Evolutionary conservation across 2,888 invertebrate genomes (phyloP), one percentile per base, ranked within the genome.

Genomic region (Drosophila testacea): DNA sequence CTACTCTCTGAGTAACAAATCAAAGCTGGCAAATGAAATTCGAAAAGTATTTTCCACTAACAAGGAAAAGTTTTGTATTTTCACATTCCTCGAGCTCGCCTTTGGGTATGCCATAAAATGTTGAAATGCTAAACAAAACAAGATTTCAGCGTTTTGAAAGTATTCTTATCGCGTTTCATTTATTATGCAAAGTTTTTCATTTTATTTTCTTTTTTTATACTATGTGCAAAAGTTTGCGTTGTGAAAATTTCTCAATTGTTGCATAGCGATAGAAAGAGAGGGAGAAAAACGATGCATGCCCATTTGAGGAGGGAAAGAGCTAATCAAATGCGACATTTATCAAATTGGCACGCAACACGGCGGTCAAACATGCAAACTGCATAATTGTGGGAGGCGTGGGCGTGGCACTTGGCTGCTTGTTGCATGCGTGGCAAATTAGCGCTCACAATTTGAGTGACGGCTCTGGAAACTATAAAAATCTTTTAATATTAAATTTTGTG

Each of bases 311-410:
- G 30, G 38, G 27, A 56, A 30, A 30, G 9, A 62, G 66, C 77
- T 83, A 83, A 87, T 87, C 88, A 84, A 79, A 73, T 73, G 79
- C 68, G 79, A 87, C 88, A 88, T 88, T 83, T 85, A 85, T 83
- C 83, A 88, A 83, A 83, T 84, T 83, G 73, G 65, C 83, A 88
- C 83, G 88, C 79, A 87, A 87, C 82, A 84, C 76, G 82, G 62
- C 51, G 67, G 16, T 39, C 50, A 51, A 67, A 64, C 79, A 77
- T 74, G 79, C 77, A 69, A 69, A 39, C 61, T 67, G 63, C 77
- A 77, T 34, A 42, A n/a, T 6, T 38, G 51, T 50, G 42, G 75
- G 61, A 51, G 44, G 10, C 27, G 44, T 48, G 54, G 73, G 77
- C 68, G 68, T 55, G 67, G 56, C 60, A 28, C 0, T 6, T 1